A percentile compares a stretch with the other conserved stretches of the same genome.
These are phyloP conservation scores for Mionectes olivaceus DNA, from an alignment of 2,797 vertebrate species.

Conservation along the genomic window DNA sequence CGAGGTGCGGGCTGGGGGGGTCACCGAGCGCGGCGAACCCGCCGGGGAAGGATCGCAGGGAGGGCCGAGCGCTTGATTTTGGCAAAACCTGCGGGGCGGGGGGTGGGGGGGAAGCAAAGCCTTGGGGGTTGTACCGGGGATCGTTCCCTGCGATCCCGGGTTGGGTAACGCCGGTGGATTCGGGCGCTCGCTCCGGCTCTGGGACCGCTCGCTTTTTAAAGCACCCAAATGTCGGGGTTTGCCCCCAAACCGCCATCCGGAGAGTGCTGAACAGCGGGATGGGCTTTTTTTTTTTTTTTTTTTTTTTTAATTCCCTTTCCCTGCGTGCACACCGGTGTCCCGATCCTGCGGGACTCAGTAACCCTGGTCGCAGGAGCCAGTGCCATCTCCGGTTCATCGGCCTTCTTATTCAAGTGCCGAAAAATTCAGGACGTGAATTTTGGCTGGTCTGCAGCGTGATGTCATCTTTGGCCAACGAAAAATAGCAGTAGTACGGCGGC, in stretches of 20 bases:
- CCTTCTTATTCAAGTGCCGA: neutral
- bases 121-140: no score
- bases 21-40: neutral
- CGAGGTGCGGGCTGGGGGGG: neutral
- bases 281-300: neutral
- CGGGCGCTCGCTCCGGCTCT: neutral
- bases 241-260: neutral
- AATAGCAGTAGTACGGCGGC: neutral
- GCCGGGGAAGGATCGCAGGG: accelerated
- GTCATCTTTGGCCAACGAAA: neutral
- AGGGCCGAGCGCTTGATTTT: neutral
- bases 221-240: neutral
- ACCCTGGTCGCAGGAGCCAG: neutral
- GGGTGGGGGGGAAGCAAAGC: accelerated
- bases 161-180: no score
- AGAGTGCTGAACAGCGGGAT: neutral
- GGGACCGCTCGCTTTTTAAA: neutral
- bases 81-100: accelerated
- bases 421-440: neutral
- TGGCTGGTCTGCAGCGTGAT: neutral
- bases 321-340: neutral
- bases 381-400: neutral
- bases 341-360: neutral
- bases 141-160: neutral
- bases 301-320: neutral